Conservation (phyloP, 2,797 vertebrate genomes). For the Anguilla anguilla region DNA sequence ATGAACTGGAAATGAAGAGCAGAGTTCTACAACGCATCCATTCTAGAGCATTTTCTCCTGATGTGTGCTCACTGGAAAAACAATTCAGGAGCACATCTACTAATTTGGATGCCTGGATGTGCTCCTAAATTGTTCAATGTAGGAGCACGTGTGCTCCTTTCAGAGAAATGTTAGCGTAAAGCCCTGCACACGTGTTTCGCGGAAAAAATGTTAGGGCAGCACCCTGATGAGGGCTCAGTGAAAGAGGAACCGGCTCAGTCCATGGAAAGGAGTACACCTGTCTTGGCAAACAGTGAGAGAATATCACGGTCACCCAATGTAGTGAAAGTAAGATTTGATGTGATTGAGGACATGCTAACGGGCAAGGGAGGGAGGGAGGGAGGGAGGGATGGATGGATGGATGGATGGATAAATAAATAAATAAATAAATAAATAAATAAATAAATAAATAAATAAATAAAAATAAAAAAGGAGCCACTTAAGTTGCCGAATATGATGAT, state of each 20-base stretch:
- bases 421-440: conserved; percentile 28
- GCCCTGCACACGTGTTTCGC: too few species aligned
- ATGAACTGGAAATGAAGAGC: not conserved
- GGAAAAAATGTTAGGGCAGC: too few species aligned
- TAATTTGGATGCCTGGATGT: too few species aligned
- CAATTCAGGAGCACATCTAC: too few species aligned
- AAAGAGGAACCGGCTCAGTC: not conserved
- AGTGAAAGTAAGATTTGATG: not conserved
- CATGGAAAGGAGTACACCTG: not conserved
- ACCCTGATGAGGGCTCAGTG: not conserved
- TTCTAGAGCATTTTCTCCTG: too few species aligned
- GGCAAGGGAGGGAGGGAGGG: conserved; percentile 2
- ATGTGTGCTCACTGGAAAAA: too few species aligned
- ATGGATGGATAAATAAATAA: conserved; percentile 8
- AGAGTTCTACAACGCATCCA: too few species aligned
- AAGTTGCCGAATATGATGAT: conserved; percentile 42
- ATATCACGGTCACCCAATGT: not conserved
- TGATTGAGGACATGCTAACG: not conserved
- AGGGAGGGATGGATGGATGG: not conserved
- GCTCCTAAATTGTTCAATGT: too few species aligned
- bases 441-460: conserved; percentile 17
- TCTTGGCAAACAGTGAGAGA: not conserved
- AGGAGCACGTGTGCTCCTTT: too few species aligned
- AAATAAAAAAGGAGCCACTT: conserved; percentile 12
- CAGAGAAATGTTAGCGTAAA: too few species aligned